Base-by-base conservation (phyloP, 2,888 invertebrate species). In the Gymnoscelis rufifasciata region DNA sequence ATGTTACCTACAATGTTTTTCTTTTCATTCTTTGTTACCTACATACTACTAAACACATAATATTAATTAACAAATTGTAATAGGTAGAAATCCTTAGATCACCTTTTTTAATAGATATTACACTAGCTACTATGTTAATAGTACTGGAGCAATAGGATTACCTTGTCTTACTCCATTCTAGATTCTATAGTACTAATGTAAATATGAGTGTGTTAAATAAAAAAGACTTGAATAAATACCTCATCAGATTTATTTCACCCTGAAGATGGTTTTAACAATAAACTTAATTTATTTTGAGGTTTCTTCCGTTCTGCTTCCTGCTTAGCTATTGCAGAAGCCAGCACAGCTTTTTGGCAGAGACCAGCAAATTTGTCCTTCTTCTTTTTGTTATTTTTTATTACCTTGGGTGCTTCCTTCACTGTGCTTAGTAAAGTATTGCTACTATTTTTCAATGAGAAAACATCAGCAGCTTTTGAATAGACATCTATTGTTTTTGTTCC, bases 341-440 rank as follows among this genome's bases (percentile, higher is more conserved):
- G 49, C 2, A 87, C 87, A 43, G 88, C 87, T 60, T 74, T 71
- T 50, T 80, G 69, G 51, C 83, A 83, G 5, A 88, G 59, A 1
- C 87, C 87, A 13, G 87, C 88, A 78, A 74, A 87, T 51, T 80
- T 87, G 35, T 83, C 84, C 50, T 86, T 88, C 59, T 71, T 86
- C 63, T 68, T 83, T 64, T 86, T 88, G 59, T 75, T 83, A 48
- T 84, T 87, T 47, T 79, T 83, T 42, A 83, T 79, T 14, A 75
- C 58, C 65, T 78, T 83, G n/a, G 69, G 57, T 33, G 61, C 44
- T 31, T 60, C 60, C 46, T 75, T 77, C 1, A 64, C 53, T 15
- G 53, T 37, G 47, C 54, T 68, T 11, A 59, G 38, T 4, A 86
- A 33, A 12, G 53, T 68, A 61, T 86, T 87, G 11, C 71, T 71